phyloP scores from a whole-genome alignment of 2,888 invertebrate species.

The Digitonthophagus gazella region DNA sequence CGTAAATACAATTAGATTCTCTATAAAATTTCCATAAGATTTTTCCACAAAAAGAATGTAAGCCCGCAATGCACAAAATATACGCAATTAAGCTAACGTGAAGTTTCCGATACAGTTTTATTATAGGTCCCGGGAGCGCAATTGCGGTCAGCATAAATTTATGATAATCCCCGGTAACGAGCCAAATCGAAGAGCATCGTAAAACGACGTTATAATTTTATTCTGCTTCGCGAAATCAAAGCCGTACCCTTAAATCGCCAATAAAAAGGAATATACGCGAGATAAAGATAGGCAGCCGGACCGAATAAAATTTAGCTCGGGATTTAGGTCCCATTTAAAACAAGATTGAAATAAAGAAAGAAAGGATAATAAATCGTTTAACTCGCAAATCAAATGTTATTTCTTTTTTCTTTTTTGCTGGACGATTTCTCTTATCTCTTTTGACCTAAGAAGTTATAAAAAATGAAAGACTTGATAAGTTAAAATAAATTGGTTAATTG shows the following conservation, averaged over 20 bases:
- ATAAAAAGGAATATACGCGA: neutral
- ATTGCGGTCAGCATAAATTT: neutral
- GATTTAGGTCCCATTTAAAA: conserved; percentile 10
- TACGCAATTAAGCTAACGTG: neutral
- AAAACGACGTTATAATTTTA: conserved; percentile 10
- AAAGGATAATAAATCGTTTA: neutral
- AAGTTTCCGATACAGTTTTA: neutral
- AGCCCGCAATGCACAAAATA: neutral
- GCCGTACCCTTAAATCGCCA: neutral
- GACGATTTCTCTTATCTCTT: neutral
- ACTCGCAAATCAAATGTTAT: neutral
- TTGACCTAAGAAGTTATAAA: neutral
- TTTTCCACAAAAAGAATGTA: neutral
- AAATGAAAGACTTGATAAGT: too few species aligned
- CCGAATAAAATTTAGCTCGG: conserved; percentile 18
- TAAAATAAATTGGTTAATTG: too few species aligned
- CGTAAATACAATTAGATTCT: neutral
- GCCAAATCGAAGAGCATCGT: conserved; percentile 3
- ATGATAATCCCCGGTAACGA: conserved; percentile 12
- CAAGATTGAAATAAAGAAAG: neutral
- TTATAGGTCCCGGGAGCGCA: neutral
- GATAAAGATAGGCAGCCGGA: neutral
- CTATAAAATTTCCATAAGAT: neutral
- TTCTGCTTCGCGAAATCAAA: conserved; percentile 11
- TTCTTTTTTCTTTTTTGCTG: neutral